These are phyloP conservation scores for Drosophila neonasuta DNA, from an alignment of 2,888 invertebrate genomes.

Conservation along the genomic window DNA sequence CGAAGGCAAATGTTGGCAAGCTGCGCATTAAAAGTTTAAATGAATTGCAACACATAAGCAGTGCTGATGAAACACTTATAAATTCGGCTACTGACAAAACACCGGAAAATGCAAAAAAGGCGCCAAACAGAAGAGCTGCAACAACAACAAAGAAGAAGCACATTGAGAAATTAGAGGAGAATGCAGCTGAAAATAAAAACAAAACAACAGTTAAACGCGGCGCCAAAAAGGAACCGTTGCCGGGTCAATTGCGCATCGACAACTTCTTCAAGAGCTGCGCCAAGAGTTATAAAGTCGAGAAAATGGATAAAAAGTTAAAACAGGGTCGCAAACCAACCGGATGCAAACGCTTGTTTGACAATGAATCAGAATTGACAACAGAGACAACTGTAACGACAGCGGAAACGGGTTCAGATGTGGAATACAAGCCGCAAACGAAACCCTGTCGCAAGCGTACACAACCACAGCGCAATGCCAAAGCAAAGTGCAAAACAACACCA, in stretches of 20 bases:
- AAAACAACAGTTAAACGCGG: conserved; percentile 43
- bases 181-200: conserved; percentile 2
- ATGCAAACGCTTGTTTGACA: conserved; percentile 69
- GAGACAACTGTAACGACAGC: not conserved
- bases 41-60: conserved; percentile 34
- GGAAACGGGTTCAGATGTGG: not conserved
- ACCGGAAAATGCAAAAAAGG: conserved; percentile 48
- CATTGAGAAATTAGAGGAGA: conserved; percentile 4
- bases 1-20: conserved; percentile 43
- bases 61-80: not conserved
- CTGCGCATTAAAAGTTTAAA: conserved; percentile 55
- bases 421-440: not conserved
- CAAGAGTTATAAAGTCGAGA: conserved; percentile 60
- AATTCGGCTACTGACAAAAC: conserved; percentile 23
- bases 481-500: conserved; percentile 14
- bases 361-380: conserved; percentile 16
- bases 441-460: conserved; percentile 26
- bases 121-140: conserved; percentile 42
- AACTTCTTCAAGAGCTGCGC: conserved; percentile 68
- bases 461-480: conserved; percentile 26
- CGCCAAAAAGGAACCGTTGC: conserved; percentile 57
- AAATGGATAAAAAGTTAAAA: not conserved
- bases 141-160: conserved; percentile 56
- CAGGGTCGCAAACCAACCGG: conserved; percentile 35
- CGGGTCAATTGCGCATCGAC: conserved; percentile 71